Evolutionary conservation across 2,888 invertebrate species (phyloP).

Genomic region (Andricus curvator): DNA sequence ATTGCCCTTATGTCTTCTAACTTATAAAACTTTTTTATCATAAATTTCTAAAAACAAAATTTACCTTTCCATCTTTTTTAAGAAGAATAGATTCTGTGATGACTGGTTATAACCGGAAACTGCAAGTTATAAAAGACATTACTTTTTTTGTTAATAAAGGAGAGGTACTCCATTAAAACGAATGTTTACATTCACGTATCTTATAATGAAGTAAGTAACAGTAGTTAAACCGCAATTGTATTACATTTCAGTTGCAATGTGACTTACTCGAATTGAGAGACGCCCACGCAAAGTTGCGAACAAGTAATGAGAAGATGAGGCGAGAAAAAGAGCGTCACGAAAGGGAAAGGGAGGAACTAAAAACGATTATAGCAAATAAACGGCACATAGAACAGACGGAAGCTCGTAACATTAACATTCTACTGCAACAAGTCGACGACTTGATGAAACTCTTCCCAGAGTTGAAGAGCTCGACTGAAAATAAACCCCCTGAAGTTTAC

Average conservation of each 20-base stretch:
- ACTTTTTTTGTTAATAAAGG: background rate
- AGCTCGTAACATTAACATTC: constrained; percentile 85
- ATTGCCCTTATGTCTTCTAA: no score
- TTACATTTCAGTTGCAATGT: constrained; percentile 84
- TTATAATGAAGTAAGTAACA: constrained; percentile 14
- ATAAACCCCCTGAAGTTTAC: constrained; percentile 78
- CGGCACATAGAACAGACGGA: constrained; percentile 83
- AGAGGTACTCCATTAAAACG: background rate
- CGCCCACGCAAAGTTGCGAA: constrained; percentile 93
- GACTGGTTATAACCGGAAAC: background rate
- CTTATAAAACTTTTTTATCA: no score
- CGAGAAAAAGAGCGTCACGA: constrained; percentile 93
- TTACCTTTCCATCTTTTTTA: no score
- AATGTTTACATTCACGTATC: background rate
- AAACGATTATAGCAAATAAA: constrained; percentile 78
- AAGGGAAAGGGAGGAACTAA: constrained; percentile 85
- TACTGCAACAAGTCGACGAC: constrained; percentile 89
- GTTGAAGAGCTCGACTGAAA: constrained; percentile 79
- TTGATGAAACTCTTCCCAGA: constrained; percentile 89
- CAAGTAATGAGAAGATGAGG: constrained; percentile 93
- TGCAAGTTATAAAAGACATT: background rate
- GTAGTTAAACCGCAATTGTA: constrained; percentile 20
- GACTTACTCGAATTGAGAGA: constrained; percentile 93
- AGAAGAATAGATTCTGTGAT: no score
- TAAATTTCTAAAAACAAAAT: no score